phyloP scores from a whole-genome alignment of 2,797 vertebrate species.

The Pelochelys cantorii region DNA sequence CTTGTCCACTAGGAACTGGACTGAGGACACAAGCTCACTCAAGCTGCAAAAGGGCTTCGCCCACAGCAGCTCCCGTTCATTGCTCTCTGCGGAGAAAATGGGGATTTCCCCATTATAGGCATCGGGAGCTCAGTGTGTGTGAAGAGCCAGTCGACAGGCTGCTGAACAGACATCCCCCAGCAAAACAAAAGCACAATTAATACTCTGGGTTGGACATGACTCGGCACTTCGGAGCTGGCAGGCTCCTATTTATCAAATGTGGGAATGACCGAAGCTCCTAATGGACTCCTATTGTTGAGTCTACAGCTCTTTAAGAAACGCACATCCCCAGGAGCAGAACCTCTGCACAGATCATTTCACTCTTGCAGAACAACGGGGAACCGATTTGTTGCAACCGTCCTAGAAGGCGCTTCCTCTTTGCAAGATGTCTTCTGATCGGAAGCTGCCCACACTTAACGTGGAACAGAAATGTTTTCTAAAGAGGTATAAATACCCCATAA shows the following conservation, averaged over 20 bases:
- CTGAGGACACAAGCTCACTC: background rate
- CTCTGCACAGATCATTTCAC: background rate
- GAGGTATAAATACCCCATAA: background rate
- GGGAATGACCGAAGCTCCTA: background rate
- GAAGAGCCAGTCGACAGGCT: background rate
- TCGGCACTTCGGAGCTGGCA: fast-evolving
- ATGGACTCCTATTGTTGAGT: fast-evolving
- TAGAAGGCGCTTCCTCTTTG: background rate
- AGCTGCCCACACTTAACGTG: background rate
- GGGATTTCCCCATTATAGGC: background rate
- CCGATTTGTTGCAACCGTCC: too few species aligned
- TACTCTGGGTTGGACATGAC: background rate
- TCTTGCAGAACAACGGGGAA: background rate
- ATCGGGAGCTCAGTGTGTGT: background rate
- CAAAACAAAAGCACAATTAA: background rate
- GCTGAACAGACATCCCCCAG: background rate
- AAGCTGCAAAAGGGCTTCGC: background rate
- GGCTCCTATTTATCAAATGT: fast-evolving
- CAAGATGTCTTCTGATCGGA: background rate
- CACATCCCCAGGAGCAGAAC: background rate
- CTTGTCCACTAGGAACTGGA: background rate
- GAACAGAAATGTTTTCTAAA: background rate
- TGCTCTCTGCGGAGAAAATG: background rate
- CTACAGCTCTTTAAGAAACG: background rate
- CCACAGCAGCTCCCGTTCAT: background rate